phyloP scores from a whole-genome alignment of 2,888 invertebrate species.

The Protonemura montana region DNA sequence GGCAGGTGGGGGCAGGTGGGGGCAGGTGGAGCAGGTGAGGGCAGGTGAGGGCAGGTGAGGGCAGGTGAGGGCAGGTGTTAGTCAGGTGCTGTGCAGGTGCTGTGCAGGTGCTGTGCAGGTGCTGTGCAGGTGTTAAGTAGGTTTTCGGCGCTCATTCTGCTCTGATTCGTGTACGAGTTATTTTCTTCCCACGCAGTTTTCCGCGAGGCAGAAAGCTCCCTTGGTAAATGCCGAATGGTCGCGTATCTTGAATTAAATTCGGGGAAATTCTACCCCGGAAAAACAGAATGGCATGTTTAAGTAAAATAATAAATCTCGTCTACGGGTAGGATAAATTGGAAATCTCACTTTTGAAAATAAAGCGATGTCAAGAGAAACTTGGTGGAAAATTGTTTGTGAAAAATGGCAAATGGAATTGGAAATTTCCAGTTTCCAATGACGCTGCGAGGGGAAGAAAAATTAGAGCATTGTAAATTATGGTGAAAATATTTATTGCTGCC shows the following conservation, averaged over 20 bases:
- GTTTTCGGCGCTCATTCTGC: background rate
- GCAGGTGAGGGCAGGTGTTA: too few species aligned
- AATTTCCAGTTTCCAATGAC: conserved; percentile 4
- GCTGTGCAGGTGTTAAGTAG: background rate
- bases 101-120: too few species aligned
- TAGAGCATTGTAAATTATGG: background rate
- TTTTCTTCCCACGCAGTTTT: background rate
- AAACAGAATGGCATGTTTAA: conserved; percentile 9
- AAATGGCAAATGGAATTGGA: conserved; percentile 12
- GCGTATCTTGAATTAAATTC: background rate
- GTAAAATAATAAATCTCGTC: conserved; percentile 7
- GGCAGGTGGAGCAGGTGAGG: too few species aligned
- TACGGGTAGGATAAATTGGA: background rate
- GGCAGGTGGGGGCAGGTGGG: too few species aligned
- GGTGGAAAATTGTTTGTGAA: conserved; percentile 12
- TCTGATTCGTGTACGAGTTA: background rate
- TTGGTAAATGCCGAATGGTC: background rate
- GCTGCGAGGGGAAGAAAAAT: background rate
- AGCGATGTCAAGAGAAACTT: background rate
- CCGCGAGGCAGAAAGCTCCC: background rate
- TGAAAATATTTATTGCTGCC: background rate
- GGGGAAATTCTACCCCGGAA: background rate
- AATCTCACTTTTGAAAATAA: background rate
- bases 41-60: too few species aligned
- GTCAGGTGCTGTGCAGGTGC: too few species aligned